Base-by-base conservation (phyloP, 2,113 vertebrate species). In the Pachyramphus minor region DNA sequence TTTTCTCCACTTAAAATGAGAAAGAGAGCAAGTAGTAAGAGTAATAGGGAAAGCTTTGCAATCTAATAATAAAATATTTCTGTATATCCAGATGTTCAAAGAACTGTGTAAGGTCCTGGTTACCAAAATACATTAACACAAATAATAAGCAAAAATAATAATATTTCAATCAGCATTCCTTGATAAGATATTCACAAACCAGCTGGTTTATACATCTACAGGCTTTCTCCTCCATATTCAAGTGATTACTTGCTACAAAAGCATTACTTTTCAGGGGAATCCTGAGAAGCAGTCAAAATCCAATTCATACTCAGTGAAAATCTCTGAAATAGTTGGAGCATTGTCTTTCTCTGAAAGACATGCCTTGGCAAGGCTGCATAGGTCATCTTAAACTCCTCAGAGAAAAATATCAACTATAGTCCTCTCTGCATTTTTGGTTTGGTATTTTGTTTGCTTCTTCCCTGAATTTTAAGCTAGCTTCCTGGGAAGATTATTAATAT, bases 131-230 rank as follows among this genome's bases (percentile, higher is more conserved):
- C 56, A 89, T 60, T 27, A 79, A 68, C 17, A 12, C 10, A 28
- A 52, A 52, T 28, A 52, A 16, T 16, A 52, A 52, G 14, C 14
- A 71, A 89, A 89, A 90, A 82, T 56, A 74, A 64, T 62, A 93
- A 60, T 78, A 91, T 87, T 97, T 96, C 79, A 89, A 89, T 89
- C 91, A 87, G 30, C 52, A 33, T 85, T 90, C 62, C 68, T 90
- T 77, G 89, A 90, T 23, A 87, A 52, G 35, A 87, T 84, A 89
- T 84, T 96, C 58, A 90, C 59, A 87, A 89, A 93, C 14, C 68
- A 90, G 62, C 27, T 90, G 73, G 45, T 85, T 87, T 45, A 62
- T 90, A 94, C 16, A 66, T 80, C 58, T 84, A 69, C 80, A 79
- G 45, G 14, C 8, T 85, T 90, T 90, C 87, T 73, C 44, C 66